phyloP scores from a whole-genome alignment of 2,113 vertebrate species.

The Anoplopoma fimbria region DNA sequence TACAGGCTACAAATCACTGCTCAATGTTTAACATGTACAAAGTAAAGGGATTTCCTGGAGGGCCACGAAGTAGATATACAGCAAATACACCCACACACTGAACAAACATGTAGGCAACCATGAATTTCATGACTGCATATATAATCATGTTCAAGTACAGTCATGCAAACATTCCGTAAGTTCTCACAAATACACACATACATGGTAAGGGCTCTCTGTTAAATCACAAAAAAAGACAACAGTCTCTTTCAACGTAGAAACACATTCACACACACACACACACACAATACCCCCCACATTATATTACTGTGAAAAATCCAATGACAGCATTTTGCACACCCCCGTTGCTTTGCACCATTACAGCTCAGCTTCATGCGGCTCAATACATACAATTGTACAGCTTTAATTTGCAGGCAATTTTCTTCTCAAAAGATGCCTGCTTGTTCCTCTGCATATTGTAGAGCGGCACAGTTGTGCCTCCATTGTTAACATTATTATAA shows the following conservation, averaged over 20 bases:
- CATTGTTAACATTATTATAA: slow-evolving; percentile 49
- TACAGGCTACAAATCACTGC: slow-evolving; percentile 63
- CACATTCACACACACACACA: background rate
- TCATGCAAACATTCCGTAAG: background rate
- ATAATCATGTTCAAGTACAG: background rate
- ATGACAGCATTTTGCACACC: slow-evolving; percentile 28
- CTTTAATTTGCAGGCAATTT: slow-evolving; percentile 57
- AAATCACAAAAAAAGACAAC: background rate
- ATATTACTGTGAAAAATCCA: slow-evolving; percentile 31
- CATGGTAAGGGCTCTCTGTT: background rate
- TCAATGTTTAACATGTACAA: background rate
- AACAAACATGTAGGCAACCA: background rate
- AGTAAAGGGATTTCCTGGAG: background rate
- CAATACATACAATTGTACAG: slow-evolving; percentile 34
- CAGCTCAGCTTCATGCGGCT: slow-evolving; percentile 35
- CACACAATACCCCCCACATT: slow-evolving; percentile 13
- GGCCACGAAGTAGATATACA: background rate
- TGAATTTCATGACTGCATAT: background rate
- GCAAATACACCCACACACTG: background rate
- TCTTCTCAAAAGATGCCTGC: slow-evolving; percentile 39
- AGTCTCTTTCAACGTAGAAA: background rate
- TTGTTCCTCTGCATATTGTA: slow-evolving; percentile 16
- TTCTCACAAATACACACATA: background rate
- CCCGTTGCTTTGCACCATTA: slow-evolving; percentile 46
- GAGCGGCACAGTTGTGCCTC: slow-evolving; percentile 22